Evolutionary conservation across 2,888 invertebrate species (phyloP).

Genomic region (Saturnia japonica): DNA sequence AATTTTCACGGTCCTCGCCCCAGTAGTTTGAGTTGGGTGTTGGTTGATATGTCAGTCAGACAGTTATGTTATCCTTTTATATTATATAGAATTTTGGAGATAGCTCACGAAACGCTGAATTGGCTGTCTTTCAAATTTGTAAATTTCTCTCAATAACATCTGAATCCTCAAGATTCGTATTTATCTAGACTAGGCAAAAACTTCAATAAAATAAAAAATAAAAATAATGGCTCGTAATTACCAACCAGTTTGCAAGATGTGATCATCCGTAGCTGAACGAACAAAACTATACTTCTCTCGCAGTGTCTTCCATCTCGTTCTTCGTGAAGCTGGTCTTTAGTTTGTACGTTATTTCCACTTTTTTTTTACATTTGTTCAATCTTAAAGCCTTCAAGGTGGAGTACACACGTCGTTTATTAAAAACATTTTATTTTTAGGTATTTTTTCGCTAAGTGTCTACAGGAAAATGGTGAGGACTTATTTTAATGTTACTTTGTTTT

Average conservation of each 20-base stretch:
- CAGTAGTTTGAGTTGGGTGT: too few relatives aligned
- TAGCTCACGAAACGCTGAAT: background rate
- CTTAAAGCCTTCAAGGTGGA: background rate
- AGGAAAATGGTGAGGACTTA: conserved; percentile 4
- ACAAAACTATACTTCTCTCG: background rate
- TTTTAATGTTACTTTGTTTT: background rate
- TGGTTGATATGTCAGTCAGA: too few relatives aligned
- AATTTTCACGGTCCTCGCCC: too few relatives aligned
- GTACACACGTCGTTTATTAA: background rate
- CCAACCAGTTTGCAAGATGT: background rate
- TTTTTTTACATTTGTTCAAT: background rate
- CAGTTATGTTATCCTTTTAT: too few relatives aligned
- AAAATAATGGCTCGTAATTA: background rate
- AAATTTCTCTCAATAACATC: background rate
- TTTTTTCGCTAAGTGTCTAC: background rate
- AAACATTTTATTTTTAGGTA: background rate
- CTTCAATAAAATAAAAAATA: background rate
- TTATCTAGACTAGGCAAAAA: background rate
- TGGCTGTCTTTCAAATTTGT: background rate
- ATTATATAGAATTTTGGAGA: too few relatives aligned
- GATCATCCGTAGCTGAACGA: background rate
- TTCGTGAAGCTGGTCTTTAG: background rate
- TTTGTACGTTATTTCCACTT: background rate
- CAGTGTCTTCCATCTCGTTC: conserved; percentile 1
- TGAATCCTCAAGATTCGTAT: background rate